Percentiles rank a stretch among this genome's conserved stretches.
phyloP scores from a whole-genome alignment of 2,113 vertebrate genomes.

The Nyctereutes procyonoides region DNA sequence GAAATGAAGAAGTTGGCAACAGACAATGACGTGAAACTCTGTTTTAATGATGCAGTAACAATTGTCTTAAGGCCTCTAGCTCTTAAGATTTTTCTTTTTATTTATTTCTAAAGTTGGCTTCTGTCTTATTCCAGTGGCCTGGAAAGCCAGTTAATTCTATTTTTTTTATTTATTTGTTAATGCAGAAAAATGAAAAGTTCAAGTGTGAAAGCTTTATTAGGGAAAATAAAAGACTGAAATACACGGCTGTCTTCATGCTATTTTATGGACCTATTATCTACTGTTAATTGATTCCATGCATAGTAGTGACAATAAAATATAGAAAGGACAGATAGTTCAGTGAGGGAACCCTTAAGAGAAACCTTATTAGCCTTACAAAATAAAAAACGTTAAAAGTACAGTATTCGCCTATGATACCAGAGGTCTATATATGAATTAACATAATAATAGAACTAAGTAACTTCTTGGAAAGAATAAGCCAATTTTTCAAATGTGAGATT shows the following conservation, averaged over 20 bases:
- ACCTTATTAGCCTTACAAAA: conserved; percentile 14
- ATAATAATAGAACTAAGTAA: not conserved
- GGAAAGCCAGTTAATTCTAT: not conserved
- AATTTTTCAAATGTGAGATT: conserved; percentile 10
- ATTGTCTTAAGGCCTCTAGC: not conserved
- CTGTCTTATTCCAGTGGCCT: not conserved
- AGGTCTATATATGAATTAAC: not conserved
- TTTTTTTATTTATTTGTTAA: not conserved
- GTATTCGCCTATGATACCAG: not conserved
- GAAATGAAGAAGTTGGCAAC: not conserved
- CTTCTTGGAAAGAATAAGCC: not conserved
- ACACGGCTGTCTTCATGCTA: conserved; percentile 20
- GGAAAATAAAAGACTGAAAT: conserved; percentile 45
- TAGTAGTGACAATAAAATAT: conserved; percentile 52
- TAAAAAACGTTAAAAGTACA: not conserved
- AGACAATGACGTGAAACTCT: accelerated
- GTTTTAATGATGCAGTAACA: not conserved
- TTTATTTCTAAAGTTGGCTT: not conserved
- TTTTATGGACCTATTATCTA: conserved; percentile 62
- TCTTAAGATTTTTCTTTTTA: not conserved
- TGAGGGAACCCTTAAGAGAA: not conserved
- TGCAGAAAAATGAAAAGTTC: conserved; percentile 39
- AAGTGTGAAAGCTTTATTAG: conserved; percentile 8
- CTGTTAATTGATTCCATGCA: conserved; percentile 56
- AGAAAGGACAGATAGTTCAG: conserved; percentile 20